Conservation (phyloP, 2,888 invertebrate genomes). For the Odontocerum albicorne region DNA sequence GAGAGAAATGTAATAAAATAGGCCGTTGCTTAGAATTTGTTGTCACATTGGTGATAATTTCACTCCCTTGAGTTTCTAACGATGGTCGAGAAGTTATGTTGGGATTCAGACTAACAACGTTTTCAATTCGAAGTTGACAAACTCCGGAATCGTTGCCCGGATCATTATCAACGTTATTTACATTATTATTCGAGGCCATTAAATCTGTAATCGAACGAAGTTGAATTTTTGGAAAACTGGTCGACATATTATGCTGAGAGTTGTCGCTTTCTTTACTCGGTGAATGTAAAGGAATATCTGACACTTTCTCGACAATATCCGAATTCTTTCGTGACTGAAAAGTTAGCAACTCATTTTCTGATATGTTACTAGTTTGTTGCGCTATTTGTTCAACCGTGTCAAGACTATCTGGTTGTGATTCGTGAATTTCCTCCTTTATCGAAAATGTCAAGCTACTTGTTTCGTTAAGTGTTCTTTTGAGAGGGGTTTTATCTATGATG, state of each 20-base stretch:
- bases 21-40: not conserved
- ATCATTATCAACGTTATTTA: not conserved
- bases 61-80: conserved; percentile 20
- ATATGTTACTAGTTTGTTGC: too few relatives aligned
- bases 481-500: conserved; percentile 1
- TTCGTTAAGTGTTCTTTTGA: too few relatives aligned
- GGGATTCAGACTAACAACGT: conserved; percentile 56
- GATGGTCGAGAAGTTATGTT: not conserved
- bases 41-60: conserved; percentile 28
- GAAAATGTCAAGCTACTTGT: too few relatives aligned
- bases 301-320: too few relatives aligned
- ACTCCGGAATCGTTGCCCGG: not conserved
- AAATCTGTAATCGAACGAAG: conserved; percentile 46
- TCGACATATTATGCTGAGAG: too few relatives aligned
- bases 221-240: conserved; percentile 37
- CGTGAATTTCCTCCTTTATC: too few relatives aligned
- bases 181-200: conserved; percentile 43
- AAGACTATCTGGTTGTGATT: too few relatives aligned
- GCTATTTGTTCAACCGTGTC: too few relatives aligned
- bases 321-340: too few relatives aligned
- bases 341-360: too few relatives aligned
- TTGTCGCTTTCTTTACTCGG: too few relatives aligned
- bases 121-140: conserved; percentile 50
- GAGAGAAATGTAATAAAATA: not conserved
- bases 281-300: too few relatives aligned